Base-by-base conservation (phyloP, 2,888 invertebrate genomes). In the Caenorhabditis panamensis region DNA sequence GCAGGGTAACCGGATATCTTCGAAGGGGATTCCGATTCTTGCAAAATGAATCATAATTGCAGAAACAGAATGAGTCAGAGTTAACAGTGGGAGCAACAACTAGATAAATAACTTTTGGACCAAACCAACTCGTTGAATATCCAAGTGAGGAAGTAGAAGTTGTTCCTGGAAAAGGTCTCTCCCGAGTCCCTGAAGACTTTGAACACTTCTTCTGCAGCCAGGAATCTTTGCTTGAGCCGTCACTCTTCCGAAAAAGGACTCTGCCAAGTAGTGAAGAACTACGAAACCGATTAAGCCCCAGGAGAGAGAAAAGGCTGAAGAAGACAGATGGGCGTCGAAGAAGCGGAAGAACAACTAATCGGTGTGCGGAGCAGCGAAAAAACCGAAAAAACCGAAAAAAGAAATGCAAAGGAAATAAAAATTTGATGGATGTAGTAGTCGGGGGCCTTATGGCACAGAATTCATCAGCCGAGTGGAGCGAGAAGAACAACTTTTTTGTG, bases 391-490 rank as follows among this genome's bases (percentile, higher is more conserved):
- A n/a, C n/a, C n/a, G n/a, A n/a, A n/a, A n/a, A n/a, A n/a, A 53
- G 26, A 31, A 28, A 28, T 13, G 28, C 24, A 31, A 71, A 62
- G 56, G 44, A 62, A 54, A 54, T 54, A 54, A 54, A 54, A 54
- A 54, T 28, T 26, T 71, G 71, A 71, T 71, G 54, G 71, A 71
- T 71, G 62, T 26, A 54, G 53, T 71, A 59, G 44, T 31, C 31
- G 22, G 28, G 13, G 67, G 20, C 58, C 44, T 62, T 69, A 69
- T 59, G 69, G 61, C 61, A 37, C 44, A 54, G 64, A 73, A 73
- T 64, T 73, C 72, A 73, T 73, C 72, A 73, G 63, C 47, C 56
- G 64, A 73, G 64, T 73, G 72, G 72, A 9, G 31, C 5, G 5
- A 4, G 9, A 31, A 31, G 31, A 31, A 49, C 63, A 73, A 64